Percentiles rank a stretch among this genome's conserved stretches.
Evolutionary conservation across 2,888 invertebrate genomes (phyloP).

Genomic region (Nesidiocoris tenuis): DNA sequence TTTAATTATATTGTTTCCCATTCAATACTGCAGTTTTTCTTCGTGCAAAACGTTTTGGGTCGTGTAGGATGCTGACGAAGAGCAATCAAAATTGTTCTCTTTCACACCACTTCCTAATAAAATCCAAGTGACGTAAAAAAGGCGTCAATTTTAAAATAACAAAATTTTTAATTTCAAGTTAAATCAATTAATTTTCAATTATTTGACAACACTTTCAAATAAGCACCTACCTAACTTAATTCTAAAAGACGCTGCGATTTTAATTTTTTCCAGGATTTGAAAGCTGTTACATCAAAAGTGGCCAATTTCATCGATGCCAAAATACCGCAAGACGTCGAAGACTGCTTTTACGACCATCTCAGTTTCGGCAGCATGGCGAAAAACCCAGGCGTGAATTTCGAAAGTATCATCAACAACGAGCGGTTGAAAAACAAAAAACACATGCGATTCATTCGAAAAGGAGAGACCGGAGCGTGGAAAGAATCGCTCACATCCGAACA

Average conservation of each 20-base stretch:
- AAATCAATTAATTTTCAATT: no score
- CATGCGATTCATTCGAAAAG: constrained; percentile 57
- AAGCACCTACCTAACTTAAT: no score
- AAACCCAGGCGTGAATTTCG: constrained; percentile 62
- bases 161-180: no score
- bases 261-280: constrained; percentile 56
- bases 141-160: no score
- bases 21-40: no score
- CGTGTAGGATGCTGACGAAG: no score
- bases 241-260: no score
- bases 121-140: no score
- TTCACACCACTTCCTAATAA: no score
- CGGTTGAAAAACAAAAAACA: constrained; percentile 52
- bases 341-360: constrained; percentile 56
- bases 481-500: constrained; percentile 51
- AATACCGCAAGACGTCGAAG: constrained; percentile 54
- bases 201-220: no score
- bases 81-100: no score
- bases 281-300: constrained; percentile 55
- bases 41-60: no score
- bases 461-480: constrained; percentile 56
- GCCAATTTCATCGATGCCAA: constrained; percentile 55
- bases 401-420: constrained; percentile 53
- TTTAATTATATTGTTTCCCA: not conserved
- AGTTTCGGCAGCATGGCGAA: constrained; percentile 61